Percentiles rank a stretch among this genome's conserved stretches.
Conservation (phyloP, 2,113 vertebrate species). For the Oreotrochilus melanogaster region DNA sequence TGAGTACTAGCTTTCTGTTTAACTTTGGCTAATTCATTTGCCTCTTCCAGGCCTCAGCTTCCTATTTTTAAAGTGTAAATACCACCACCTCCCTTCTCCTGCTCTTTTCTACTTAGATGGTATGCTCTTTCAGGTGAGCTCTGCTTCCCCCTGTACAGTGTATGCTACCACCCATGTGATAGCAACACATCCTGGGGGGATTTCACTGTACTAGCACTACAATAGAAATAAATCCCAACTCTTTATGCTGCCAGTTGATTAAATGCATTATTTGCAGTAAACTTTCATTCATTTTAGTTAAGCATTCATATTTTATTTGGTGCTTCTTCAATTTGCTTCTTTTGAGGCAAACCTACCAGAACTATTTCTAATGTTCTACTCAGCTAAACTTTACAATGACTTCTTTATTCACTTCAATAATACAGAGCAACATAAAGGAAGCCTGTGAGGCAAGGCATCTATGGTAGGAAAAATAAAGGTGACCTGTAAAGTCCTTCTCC, state of each 20-base stretch:
- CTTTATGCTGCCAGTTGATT: neutral
- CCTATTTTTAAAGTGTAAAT: neutral
- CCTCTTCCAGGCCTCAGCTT: neutral
- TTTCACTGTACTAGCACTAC: neutral
- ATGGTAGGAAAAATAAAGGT: conserved; percentile 71
- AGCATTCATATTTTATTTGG: neutral
- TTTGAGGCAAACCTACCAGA: neutral
- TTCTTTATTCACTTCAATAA: conserved; percentile 60
- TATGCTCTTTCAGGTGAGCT: neutral
- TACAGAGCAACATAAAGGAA: conserved; percentile 66
- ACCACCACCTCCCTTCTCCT: accelerated
- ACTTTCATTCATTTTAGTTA: neutral
- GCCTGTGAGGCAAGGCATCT: conserved; percentile 52
- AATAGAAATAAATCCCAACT: neutral
- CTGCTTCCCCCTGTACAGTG: neutral
- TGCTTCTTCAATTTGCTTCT: neutral
- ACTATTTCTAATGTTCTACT: neutral
- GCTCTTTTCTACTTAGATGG: neutral
- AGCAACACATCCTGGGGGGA: accelerated
- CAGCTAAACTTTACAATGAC: neutral
- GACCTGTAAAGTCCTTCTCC: conserved; percentile 53
- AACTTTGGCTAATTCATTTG: neutral
- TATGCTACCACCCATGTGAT: accelerated
- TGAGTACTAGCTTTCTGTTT: neutral
- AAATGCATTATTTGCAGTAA: neutral